Percentiles rank a stretch among this genome's conserved stretches.
Evolutionary conservation across 2,113 vertebrate species (phyloP).

Genomic region (Eleginops maclovinus): DNA sequence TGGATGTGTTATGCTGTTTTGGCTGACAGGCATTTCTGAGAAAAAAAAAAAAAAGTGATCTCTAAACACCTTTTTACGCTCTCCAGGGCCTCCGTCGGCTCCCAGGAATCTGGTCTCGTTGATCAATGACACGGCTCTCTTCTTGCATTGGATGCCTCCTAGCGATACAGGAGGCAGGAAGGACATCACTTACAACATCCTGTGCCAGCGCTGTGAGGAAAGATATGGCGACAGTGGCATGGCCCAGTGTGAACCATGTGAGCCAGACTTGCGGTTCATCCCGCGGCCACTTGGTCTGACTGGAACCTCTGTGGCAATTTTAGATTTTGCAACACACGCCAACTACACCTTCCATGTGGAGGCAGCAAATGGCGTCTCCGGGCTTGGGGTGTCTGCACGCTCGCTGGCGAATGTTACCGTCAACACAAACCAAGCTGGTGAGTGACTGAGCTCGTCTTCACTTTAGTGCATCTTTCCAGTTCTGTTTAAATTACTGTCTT

Average conservation of each 20-base stretch:
- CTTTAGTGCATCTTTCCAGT: neutral
- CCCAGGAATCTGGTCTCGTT: slow-evolving; percentile 91
- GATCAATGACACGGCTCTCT: slow-evolving; percentile 96
- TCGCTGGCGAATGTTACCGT: slow-evolving; percentile 92
- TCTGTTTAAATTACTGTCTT: slow-evolving; percentile 25
- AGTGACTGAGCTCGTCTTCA: slow-evolving; percentile 73
- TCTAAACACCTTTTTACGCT: slow-evolving; percentile 24
- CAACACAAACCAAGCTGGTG: slow-evolving; percentile 93
- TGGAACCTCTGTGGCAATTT: slow-evolving; percentile 90
- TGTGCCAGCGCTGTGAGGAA: slow-evolving; percentile 92
- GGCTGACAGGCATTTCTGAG: neutral
- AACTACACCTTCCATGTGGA: slow-evolving; percentile 98
- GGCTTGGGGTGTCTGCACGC: slow-evolving; percentile 87
- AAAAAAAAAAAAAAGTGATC: neutral
- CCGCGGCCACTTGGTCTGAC: slow-evolving; percentile 90
- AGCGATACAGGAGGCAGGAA: slow-evolving; percentile 93
- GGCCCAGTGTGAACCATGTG: slow-evolving; percentile 91
- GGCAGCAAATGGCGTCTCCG: slow-evolving; percentile 94
- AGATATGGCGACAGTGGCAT: slow-evolving; percentile 23
- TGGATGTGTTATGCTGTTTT: neutral
- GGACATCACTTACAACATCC: slow-evolving; percentile 93
- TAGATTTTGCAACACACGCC: slow-evolving; percentile 91
- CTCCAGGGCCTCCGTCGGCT: slow-evolving; percentile 89
- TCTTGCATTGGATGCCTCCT: slow-evolving; percentile 96
- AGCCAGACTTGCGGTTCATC: slow-evolving; percentile 91